These are phyloP conservation scores for Ginglymostoma cirratum DNA, from an alignment of 2,113 vertebrate species.

Conservation along the genomic window DNA sequence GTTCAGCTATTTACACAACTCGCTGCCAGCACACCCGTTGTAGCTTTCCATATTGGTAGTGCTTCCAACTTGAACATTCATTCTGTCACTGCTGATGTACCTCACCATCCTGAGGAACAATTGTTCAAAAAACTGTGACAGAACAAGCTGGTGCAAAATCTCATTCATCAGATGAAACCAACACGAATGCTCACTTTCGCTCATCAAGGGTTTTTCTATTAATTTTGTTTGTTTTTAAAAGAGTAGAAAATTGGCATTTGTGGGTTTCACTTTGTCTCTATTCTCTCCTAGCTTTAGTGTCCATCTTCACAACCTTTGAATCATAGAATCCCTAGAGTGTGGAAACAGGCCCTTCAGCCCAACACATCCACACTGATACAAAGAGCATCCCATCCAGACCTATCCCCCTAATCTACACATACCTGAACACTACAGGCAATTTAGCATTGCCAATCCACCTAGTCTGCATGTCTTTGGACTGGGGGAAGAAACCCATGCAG, in stretches of 20 bases:
- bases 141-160: neutral
- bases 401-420: no score
- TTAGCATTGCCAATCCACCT: no score
- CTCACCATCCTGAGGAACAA: neutral
- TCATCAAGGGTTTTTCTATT: neutral
- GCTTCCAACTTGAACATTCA: conserved; percentile 6
- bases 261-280: neutral
- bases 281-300: neutral
- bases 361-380: no score
- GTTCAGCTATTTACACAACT: neutral
- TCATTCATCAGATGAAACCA: neutral
- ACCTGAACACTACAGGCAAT: no score
- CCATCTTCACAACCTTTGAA: neutral
- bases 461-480: no score
- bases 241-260: neutral
- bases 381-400: no score
- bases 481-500: no score
- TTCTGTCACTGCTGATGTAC: conserved; percentile 17
- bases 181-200: neutral
- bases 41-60: neutral
- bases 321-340: no score
- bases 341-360: no score
- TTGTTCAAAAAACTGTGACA: neutral
- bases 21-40: conserved; percentile 4
- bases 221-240: neutral